Evolutionary conservation across 2,113 vertebrate species (phyloP).

Genomic region (Anseranas semipalmata): DNA sequence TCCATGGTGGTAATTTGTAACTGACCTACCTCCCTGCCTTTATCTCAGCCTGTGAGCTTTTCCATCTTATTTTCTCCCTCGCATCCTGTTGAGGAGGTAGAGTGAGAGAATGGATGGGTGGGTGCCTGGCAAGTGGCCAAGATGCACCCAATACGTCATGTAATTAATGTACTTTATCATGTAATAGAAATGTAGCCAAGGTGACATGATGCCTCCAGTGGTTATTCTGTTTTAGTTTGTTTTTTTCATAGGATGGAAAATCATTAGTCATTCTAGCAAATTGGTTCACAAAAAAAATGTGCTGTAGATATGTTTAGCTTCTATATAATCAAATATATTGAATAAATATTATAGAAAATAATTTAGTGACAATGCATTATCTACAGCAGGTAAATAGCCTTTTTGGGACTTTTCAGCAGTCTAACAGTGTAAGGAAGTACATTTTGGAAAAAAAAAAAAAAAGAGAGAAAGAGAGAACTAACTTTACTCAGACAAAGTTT

Average conservation of each 20-base stretch:
- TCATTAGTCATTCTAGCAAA: neutral
- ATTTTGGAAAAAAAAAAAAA: neutral
- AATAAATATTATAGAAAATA: neutral
- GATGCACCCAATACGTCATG: neutral
- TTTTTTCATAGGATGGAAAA: neutral
- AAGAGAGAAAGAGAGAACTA: neutral
- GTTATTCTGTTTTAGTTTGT: neutral
- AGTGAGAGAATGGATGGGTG: neutral
- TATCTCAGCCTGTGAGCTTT: neutral
- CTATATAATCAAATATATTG: neutral
- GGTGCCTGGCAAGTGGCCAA: neutral
- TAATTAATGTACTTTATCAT: neutral
- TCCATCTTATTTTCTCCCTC: neutral
- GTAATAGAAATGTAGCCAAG: neutral
- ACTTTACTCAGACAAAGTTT: neutral
- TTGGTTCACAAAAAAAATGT: neutral
- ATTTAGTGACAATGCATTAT: neutral
- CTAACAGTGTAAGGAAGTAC: neutral
- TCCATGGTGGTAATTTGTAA: neutral
- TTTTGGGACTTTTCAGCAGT: neutral
- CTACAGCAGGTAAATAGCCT: neutral
- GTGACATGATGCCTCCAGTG: neutral
- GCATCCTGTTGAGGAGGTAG: neutral
- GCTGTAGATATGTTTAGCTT: neutral
- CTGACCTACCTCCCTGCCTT: neutral